A percentile compares a stretch with the other conserved stretches of the same genome.
phyloP scores from a whole-genome alignment of 2,113 vertebrate species.

The Cephalopterus ornatus region DNA sequence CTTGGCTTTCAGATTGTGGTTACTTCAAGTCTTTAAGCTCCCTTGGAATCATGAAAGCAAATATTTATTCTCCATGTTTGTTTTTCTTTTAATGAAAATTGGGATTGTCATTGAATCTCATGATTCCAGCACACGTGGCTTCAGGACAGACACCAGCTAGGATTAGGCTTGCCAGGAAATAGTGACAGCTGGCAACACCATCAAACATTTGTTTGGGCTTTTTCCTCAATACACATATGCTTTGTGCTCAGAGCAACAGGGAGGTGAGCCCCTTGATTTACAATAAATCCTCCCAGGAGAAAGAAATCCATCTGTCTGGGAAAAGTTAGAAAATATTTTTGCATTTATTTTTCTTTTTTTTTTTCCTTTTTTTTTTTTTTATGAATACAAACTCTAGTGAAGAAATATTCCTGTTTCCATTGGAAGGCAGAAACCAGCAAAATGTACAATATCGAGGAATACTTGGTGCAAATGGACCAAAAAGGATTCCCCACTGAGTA shows the following conservation, averaged over 20 bases:
- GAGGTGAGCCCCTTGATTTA: neutral
- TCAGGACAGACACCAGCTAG: neutral
- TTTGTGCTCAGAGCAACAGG: neutral
- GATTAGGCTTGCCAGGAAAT: neutral
- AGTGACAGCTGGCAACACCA: neutral
- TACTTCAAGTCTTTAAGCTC: neutral
- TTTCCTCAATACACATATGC: neutral
- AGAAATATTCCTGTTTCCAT: constrained; percentile 67
- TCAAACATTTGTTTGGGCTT: neutral
- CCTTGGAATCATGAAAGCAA: neutral
- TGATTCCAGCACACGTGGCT: neutral
- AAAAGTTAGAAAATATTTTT: constrained; percentile 76
- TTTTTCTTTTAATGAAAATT: constrained; percentile 29
- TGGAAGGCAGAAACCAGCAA: constrained; percentile 51
- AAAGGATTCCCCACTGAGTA: constrained; percentile 23
- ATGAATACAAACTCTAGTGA: constrained; percentile 68
- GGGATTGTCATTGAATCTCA: neutral
- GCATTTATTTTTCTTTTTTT: constrained; percentile 69
- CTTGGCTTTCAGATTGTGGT: neutral
- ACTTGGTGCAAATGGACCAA: constrained; percentile 6
- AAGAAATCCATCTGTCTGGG: constrained; percentile 47
- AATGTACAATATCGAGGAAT: constrained; percentile 26
- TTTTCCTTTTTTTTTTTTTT: neutral
- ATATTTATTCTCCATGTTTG: constrained; percentile 1
- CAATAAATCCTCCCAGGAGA: constrained; percentile 28